Evolutionary conservation across 2,113 vertebrate genomes (phyloP), one percentile per base, ranked within the genome.

Genomic region (Platycercus adscitus): DNA sequence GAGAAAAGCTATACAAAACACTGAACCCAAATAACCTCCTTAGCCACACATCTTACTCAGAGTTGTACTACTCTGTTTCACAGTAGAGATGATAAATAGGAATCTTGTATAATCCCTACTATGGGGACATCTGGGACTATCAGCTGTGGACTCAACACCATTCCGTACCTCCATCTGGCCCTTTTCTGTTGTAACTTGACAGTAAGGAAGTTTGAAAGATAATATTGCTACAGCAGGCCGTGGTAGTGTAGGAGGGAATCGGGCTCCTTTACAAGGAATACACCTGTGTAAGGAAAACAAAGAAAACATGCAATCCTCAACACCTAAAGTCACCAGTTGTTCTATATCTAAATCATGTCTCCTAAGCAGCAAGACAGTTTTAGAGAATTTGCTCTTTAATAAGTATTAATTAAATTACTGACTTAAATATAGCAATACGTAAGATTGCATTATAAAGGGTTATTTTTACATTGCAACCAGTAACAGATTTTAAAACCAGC

Each of bases 101-200:
- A 63, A 41, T 72, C 46, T 55, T 41, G n/a, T 60, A 17, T 10
- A 60, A 88, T 39, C 64, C 80, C 52, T 66, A 2, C 73, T 17
- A 13, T 3, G 8, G 26, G 43, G 75, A 58, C 83, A 81, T 28
- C 52, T 13, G 61, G 87, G 65, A 37, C 43, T 13, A 13, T 47
- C 46, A 85, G 61, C 80, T 77, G 84, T 28, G 69, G 39, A 4
- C 50, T 84, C 91, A 44, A 60, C 72, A 78, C 39, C 39, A 63
- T 41, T 64, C 82, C 91, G 24, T 98, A 99, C 99, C 99, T 99
- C 99, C 99, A 99, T 99, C 95, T 99, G 99, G 16, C 99, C 99
- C 91, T 99, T 99, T 93, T 99, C 99, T 50, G 99, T 99, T 84
- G 96, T 39, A 61, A 95, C 98, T 97, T 99, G 99, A 91, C 99